A percentile compares a stretch with the other conserved stretches of the same genome.
Evolutionary conservation across 2,113 vertebrate species (phyloP).

Genomic region (Chauna torquata): DNA sequence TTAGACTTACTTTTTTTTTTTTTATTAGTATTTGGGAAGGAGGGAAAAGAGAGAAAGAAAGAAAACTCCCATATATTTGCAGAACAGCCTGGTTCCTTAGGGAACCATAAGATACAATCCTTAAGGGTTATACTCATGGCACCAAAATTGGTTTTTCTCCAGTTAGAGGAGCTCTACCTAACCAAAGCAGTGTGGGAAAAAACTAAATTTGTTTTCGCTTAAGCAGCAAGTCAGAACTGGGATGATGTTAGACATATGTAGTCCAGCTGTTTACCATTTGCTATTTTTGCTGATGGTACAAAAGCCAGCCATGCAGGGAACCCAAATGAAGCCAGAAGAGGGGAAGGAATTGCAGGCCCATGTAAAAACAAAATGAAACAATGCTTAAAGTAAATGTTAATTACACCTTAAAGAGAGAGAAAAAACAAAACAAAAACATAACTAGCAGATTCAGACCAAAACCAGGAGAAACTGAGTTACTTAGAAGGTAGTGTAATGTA

Average conservation of each 20-base stretch:
- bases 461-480: not conserved
- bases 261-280: slow-evolving; percentile 35
- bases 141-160: not conserved
- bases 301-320: not conserved
- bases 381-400: not conserved
- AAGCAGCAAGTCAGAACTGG: not conserved
- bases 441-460: not conserved
- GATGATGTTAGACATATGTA: not conserved
- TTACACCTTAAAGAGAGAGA: not conserved
- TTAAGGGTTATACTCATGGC: not conserved
- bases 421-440: not conserved
- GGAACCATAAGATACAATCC: not conserved
- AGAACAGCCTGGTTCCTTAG: not conserved
- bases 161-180: not conserved
- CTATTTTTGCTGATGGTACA: not conserved
- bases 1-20: not conserved
- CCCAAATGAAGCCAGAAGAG: not conserved
- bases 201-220: slow-evolving; percentile 12
- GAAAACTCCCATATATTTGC: not conserved
- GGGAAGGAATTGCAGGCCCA: not conserved
- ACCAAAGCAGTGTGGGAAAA: not conserved
- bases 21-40: not conserved
- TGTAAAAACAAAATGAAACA: not conserved
- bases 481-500: not conserved
- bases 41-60: not conserved